Evolutionary conservation across 2,888 invertebrate species (phyloP), one percentile per base, ranked within the genome.

Genomic region (Drosophila neonasuta): DNA sequence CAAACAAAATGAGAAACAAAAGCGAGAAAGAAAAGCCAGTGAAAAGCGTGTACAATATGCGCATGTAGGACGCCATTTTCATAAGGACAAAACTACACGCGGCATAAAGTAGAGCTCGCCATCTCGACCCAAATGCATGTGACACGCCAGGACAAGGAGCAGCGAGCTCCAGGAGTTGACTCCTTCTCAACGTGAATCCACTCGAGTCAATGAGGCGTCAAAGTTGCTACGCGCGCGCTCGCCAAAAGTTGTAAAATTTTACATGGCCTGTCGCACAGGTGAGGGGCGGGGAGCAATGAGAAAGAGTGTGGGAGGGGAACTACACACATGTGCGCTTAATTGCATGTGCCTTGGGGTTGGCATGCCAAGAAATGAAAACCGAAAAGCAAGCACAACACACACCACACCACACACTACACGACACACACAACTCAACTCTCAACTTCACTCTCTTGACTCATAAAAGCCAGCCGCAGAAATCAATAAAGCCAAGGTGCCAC

Each of bases 401-500:
- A 5, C 5, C 54, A 39, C 24, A 5, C 5, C 24, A 24, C 24
- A 24, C 24, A 24, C 24, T 5, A 24, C 24, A 20, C 20, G 20
- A 20, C 4, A 20, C 20, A 58, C 61, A 54, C 67, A 59, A 67
- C 64, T 48, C 51, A 55, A 68, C 61, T 55, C 55, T 55, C 55
- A 59, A 71, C 5, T 36, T 6, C 10, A 34, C 73, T 20, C 50
- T 41, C 48, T 65, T 32, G 71, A 55, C 82, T 86, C 86, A 87
- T 86, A 87, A 86, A 84, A 84, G 84, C 80, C 87, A 86, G 79
- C 87, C 84, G 79, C 81, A 86, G 82, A 80, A 83, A 86, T 85
- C 89, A 89, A 88, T 88, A 88, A 88, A 89, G 78, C 69, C 89
- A 86, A 89, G 86, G 88, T 88, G 88, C 86, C 84, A 82, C 74